phyloP scores from a whole-genome alignment of 2,797 vertebrate genomes.

The Hippoglossus hippoglossus region DNA sequence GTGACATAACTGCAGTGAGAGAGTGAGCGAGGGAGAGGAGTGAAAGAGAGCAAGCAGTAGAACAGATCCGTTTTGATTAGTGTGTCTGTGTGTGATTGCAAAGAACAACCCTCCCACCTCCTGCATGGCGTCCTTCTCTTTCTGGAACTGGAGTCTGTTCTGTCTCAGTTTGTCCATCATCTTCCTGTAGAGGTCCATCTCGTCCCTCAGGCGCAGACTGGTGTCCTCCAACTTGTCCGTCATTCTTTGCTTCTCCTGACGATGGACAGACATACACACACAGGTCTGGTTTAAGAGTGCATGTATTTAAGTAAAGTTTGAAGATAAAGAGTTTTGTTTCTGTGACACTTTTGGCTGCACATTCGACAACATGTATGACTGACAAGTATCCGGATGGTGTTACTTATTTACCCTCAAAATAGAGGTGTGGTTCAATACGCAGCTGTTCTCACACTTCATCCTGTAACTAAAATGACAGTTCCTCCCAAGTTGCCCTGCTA shows the following conservation, averaged over 20 bases:
- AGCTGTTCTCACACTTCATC: constrained; percentile 1
- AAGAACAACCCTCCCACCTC: constrained; percentile 84
- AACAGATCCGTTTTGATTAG: constrained; percentile 9
- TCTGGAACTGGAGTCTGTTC: constrained; percentile 94
- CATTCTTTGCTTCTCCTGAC: constrained; percentile 95
- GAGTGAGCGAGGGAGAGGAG: not conserved
- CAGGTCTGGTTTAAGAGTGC: not conserved
- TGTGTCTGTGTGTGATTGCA: constrained; percentile 17
- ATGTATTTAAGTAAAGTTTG: not conserved
- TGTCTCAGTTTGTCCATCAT: constrained; percentile 98
- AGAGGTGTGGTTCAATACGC: constrained; percentile 17
- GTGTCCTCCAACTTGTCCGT: constrained; percentile 96
- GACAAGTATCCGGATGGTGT: not conserved
- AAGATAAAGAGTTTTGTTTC: not conserved
- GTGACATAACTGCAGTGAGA: constrained; percentile 11
- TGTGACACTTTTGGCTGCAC: not conserved
- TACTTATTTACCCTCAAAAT: not conserved
- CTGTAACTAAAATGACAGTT: not conserved
- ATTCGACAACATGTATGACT: not conserved
- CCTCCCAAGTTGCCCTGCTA: not conserved
- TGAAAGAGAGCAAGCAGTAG: not conserved
- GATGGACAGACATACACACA: constrained; percentile 4
- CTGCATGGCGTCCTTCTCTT: constrained; percentile 94
- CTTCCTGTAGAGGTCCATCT: constrained; percentile 97
- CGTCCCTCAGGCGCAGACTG: constrained; percentile 94